Conservation (phyloP, 2,797 vertebrate species). For the Onychomys leucogaster region DNA sequence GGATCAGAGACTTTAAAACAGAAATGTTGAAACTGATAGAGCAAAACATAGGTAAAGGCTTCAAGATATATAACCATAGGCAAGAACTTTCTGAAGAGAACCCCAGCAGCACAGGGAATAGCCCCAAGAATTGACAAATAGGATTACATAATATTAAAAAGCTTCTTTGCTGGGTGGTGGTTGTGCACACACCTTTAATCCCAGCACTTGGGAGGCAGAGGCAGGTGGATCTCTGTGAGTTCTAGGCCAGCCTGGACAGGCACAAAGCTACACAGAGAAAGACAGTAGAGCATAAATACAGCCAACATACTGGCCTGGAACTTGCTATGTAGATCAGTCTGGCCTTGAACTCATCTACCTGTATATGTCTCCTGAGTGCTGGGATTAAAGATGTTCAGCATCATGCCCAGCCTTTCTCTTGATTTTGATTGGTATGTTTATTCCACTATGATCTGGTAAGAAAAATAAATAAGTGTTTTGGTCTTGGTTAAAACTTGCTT, state of each 20-base stretch:
- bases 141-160: background rate
- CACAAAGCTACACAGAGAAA: too few relatives aligned
- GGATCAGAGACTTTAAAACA: too few relatives aligned
- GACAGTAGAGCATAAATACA: background rate
- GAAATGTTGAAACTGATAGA: too few relatives aligned
- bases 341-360: background rate
- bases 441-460: background rate
- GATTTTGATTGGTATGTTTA: background rate
- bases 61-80: too few relatives aligned
- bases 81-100: too few relatives aligned
- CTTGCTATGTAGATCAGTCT: background rate
- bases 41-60: too few relatives aligned
- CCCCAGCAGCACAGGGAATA: background rate
- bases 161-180: too few relatives aligned
- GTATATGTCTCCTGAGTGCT: background rate
- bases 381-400: background rate
- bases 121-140: background rate
- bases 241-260: too few relatives aligned
- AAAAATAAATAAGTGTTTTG: background rate
- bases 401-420: background rate
- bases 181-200: too few relatives aligned
- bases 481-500: background rate
- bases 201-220: too few relatives aligned
- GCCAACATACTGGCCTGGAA: background rate
- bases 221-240: too few relatives aligned